These are phyloP conservation scores for Potorous gilbertii DNA, from an alignment of 2,797 vertebrate species.

Conservation along the genomic window DNA sequence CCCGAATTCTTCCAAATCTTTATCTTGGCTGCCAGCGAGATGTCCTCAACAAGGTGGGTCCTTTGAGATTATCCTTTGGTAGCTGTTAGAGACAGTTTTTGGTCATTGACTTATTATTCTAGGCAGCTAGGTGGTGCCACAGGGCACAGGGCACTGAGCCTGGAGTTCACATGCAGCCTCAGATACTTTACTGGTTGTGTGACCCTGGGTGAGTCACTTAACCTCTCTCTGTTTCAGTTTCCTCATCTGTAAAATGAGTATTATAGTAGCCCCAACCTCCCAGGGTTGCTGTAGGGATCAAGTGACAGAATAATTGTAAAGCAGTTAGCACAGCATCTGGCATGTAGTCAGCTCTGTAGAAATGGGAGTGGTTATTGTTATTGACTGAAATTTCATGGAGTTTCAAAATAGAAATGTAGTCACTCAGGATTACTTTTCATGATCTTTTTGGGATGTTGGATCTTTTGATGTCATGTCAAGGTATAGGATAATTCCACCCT, in stretches of 20 bases:
- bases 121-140: not conserved
- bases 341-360: not conserved
- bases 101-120: not conserved
- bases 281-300: not conserved
- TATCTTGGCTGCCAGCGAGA: conserved; percentile 98
- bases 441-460: not conserved
- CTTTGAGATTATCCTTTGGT: conserved; percentile 35
- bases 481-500: not conserved
- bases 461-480: not conserved
- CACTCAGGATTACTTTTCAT: not conserved
- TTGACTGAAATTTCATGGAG: not conserved
- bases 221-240: not conserved
- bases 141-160: not conserved
- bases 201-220: not conserved
- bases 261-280: not conserved
- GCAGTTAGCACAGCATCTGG: not conserved
- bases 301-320: not conserved
- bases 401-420: not conserved
- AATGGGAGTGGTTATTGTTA: not conserved
- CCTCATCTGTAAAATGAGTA: not conserved
- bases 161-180: not conserved
- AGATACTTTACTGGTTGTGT: not conserved
- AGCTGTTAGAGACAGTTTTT: not conserved
- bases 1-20: conserved; percentile 95
- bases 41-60: conserved; percentile 94